phyloP scores from a whole-genome alignment of 92 coral and sea anemone species.

The Meandrina meandrites region DNA sequence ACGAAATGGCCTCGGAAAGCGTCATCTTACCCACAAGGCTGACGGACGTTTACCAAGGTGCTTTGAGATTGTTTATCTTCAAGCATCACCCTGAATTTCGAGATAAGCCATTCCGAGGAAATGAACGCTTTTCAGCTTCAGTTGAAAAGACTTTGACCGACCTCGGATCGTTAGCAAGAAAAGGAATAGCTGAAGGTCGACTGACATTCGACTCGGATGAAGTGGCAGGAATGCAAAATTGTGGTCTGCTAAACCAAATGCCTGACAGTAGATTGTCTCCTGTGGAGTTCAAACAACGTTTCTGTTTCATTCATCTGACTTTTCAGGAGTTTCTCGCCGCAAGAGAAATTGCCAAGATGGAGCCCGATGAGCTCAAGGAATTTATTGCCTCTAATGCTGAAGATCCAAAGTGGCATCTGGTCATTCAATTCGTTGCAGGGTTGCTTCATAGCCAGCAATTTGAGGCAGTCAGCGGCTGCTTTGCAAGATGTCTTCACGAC shows the following conservation, averaged over 20 bases:
- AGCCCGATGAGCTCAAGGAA: constrained; percentile 8
- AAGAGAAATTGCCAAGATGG: constrained; percentile 42
- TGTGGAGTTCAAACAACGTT: constrained; percentile 24
- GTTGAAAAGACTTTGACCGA: constrained; percentile 21
- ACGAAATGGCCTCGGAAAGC: neutral
- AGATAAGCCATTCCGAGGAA: constrained; percentile 27
- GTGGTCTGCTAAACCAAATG: constrained; percentile 24
- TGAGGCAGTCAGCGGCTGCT: neutral
- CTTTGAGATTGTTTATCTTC: constrained; percentile 36
- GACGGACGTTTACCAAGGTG: constrained; percentile 33
- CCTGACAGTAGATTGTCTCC: constrained; percentile 19
- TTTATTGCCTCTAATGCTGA: constrained; percentile 34
- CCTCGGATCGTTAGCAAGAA: constrained; percentile 25
- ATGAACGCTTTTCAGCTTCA: constrained; percentile 30
- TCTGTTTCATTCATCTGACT: constrained; percentile 31
- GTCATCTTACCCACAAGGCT: constrained; percentile 12
- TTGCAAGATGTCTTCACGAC: constrained; percentile 23
- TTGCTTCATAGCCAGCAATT: constrained; percentile 19
- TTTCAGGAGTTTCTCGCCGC: constrained; percentile 44
- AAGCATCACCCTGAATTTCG: constrained; percentile 40
- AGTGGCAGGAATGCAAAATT: constrained; percentile 17
- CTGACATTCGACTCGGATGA: constrained; percentile 22
- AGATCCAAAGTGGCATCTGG: constrained; percentile 54
- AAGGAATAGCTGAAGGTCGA: constrained; percentile 25
- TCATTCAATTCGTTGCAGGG: constrained; percentile 56